phyloP scores from a whole-genome alignment of 2,113 vertebrate genomes.

The Bubo blakistoni region DNA sequence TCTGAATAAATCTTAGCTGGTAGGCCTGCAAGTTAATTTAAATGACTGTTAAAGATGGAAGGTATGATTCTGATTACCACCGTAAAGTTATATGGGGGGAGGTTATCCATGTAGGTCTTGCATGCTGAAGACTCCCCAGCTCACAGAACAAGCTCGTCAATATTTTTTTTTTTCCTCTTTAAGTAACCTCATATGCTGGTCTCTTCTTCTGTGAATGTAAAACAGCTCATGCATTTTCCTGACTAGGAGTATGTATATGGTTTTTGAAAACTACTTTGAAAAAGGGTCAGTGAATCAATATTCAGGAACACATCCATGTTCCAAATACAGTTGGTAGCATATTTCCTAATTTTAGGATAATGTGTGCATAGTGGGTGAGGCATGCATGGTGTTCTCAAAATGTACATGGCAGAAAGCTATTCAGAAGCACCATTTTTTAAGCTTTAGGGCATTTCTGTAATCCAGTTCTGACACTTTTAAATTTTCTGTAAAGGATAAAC shows the following conservation, averaged over 20 bases:
- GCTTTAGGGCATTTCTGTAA: not conserved
- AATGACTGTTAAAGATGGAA: not conserved
- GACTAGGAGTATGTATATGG: too few species aligned
- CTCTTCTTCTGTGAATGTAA: not conserved
- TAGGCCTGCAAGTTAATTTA: not conserved
- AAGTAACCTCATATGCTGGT: not conserved
- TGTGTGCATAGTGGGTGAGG: accelerated
- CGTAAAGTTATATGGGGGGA: accelerated
- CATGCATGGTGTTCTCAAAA: not conserved
- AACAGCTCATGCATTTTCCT: not conserved
- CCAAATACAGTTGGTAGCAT: not conserved
- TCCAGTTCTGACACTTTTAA: not conserved
- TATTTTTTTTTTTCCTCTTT: not conserved
- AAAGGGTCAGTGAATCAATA: not conserved
- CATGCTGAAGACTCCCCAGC: accelerated
- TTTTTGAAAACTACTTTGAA: not conserved
- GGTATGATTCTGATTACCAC: not conserved
- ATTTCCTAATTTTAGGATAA: not conserved
- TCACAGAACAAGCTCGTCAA: not conserved
- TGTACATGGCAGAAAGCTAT: not conserved
- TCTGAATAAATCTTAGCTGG: not conserved
- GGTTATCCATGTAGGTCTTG: not conserved
- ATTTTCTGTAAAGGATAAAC: not conserved
- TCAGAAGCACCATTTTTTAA: not conserved
- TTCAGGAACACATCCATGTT: not conserved